phyloP scores from a whole-genome alignment of 2,888 invertebrate species.

The Mamestra brassicae region DNA sequence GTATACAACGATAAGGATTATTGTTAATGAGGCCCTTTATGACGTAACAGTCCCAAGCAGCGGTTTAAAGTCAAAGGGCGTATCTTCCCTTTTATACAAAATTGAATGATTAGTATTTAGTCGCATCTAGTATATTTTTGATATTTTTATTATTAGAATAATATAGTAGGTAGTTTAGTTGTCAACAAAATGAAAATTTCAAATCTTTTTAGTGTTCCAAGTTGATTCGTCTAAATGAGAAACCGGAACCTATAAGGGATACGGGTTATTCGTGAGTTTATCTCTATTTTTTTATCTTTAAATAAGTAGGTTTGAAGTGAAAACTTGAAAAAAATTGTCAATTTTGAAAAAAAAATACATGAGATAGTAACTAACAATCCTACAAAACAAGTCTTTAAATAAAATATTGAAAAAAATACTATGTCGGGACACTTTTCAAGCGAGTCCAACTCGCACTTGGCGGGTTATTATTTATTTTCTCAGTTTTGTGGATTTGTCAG shows the following conservation, averaged over 20 bases:
- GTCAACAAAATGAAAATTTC: background rate
- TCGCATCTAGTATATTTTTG: background rate
- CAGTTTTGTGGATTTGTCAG: background rate
- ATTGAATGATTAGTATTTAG: background rate
- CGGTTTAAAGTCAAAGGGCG: background rate
- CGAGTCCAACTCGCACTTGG: too few relatives aligned
- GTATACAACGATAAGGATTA: constrained; percentile 83
- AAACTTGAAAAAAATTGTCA: too few relatives aligned
- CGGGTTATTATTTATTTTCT: background rate
- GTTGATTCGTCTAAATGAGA: too few relatives aligned
- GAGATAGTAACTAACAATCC: too few relatives aligned
- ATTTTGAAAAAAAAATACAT: too few relatives aligned
- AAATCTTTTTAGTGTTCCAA: background rate
- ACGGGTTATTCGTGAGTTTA: too few relatives aligned
- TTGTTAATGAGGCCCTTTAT: constrained; percentile 83
- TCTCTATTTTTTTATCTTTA: too few relatives aligned
- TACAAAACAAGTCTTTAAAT: too few relatives aligned
- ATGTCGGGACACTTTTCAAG: too few relatives aligned
- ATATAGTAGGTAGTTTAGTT: background rate
- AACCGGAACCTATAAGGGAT: too few relatives aligned
- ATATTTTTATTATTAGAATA: background rate
- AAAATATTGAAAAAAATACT: too few relatives aligned
- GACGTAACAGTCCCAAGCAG: constrained; percentile 18
- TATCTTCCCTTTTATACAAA: background rate
- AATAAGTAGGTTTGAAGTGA: too few relatives aligned